Evolutionary conservation across 1,140 invertebrate species (phyloP).

Genomic region (Lordiphosa collinella): DNA sequence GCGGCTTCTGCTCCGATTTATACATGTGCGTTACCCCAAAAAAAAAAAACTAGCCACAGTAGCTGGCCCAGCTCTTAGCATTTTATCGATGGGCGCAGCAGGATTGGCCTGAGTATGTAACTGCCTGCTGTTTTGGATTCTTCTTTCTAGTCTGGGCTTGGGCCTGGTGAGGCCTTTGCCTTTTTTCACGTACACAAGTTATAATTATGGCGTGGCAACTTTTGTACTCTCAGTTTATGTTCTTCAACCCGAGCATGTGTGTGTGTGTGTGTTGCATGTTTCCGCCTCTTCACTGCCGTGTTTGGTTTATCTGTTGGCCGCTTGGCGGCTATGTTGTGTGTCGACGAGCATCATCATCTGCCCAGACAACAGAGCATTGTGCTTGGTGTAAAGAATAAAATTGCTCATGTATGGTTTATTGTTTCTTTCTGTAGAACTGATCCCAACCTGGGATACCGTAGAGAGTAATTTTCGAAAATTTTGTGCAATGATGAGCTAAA

Average conservation of each 20-base stretch:
- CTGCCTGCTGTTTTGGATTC: neutral
- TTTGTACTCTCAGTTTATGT: conserved; percentile 45
- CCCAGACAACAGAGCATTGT: neutral
- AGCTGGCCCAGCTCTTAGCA: conserved; percentile 6
- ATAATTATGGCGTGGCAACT: conserved; percentile 46
- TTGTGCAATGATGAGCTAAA: neutral
- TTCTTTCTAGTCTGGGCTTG: neutral
- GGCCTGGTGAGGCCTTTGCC: conserved; percentile 10
- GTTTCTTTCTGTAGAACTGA: conserved; percentile 9
- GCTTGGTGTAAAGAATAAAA: conserved; percentile 5
- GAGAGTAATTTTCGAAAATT: conserved; percentile 2
- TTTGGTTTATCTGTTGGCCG: conserved; percentile 9
- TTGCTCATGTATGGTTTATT: conserved; percentile 10
- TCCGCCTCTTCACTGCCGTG: conserved; percentile 15
- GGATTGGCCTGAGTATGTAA: neutral
- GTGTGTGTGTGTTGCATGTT: conserved; percentile 14
- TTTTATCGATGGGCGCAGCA: conserved; percentile 10
- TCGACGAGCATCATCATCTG: too few relatives aligned
- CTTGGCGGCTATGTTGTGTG: too few relatives aligned
- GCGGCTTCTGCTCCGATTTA: conserved; percentile 24
- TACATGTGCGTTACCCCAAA: conserved; percentile 2
- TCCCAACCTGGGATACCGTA: conserved; percentile 1
- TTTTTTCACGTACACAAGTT: conserved; percentile 43
- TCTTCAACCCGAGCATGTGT: conserved; percentile 33
- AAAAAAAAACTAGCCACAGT: conserved; percentile 1